Evolutionary conservation across 1,140 invertebrate species (phyloP), one percentile per base, ranked within the genome.

Genomic region (Fopius arisanus): DNA sequence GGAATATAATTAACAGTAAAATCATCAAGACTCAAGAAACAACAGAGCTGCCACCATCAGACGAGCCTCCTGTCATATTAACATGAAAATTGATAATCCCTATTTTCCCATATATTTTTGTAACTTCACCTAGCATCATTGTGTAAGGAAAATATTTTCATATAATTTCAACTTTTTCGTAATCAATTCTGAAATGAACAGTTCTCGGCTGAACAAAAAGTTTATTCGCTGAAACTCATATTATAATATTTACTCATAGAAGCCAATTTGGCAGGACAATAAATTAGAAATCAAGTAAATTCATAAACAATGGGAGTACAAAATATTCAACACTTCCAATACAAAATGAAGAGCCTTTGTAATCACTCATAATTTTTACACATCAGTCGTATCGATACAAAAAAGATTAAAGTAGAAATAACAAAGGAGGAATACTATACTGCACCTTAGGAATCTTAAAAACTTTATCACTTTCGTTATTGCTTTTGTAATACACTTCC

Each of bases 1-100:
- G 89, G 6, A 89, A 90, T 78, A 83, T 90, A 51, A 84, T 90
- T 37, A 81, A 86, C 71, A 86, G 81, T 4, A 82, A 88, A 79
- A 78, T 87, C 9, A 83, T 89, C 0, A 84, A 90, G 74, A 82
- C 84, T 1, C 86, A 88, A 77, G 84, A 88, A 79, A 87, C 85
- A 5, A 84, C 76, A 31, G 84, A 84, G 69, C 70, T 88, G 69
- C 86, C 85, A 28, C 75, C 82, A 4, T 85, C 83, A 0, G 81
- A 78, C 31, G 82, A 83, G 76, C 78, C 81, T 5, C 80, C 81
- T 2, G 77, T 87, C 72, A 85, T 88, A 78, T 77, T 88, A 65
- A 84, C 80, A 19, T 85, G 78, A 80, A 67, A 9, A 23, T 12
- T 7, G 3, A 59, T 66, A 12, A 19, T 26, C 31, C 40, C 6